Conservation (phyloP, 2,113 vertebrate genomes). For the Phalacrocorax carbo region DNA sequence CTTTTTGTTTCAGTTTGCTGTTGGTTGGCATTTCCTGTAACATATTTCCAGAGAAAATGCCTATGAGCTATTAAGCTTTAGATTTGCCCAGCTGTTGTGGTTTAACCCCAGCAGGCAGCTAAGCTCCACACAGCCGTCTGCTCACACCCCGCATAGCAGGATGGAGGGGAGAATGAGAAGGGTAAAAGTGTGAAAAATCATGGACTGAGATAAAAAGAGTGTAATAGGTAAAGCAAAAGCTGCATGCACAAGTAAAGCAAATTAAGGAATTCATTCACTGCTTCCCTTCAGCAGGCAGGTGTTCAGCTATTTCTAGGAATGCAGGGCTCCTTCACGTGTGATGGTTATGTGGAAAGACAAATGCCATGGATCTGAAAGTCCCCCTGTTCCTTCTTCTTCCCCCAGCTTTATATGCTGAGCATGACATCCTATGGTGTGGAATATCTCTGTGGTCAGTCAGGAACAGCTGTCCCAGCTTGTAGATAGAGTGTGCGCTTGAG, state of each 20-base stretch:
- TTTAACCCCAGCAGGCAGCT: background rate
- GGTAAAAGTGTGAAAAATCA: background rate
- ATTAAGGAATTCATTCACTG: background rate
- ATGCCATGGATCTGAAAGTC: background rate
- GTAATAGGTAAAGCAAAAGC: background rate
- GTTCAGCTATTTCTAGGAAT: background rate
- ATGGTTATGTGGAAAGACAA: background rate
- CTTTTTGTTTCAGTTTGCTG: background rate
- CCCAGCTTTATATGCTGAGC: background rate
- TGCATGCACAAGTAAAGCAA: background rate
- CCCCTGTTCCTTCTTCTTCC: background rate
- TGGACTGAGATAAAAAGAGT: background rate
- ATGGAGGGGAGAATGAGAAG: background rate
- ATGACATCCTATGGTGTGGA: background rate
- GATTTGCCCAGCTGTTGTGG: background rate
- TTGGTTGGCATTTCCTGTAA: background rate
- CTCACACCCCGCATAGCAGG: background rate
- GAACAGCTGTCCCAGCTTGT: background rate
- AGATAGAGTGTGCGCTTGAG: background rate
- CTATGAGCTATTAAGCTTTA: background rate
- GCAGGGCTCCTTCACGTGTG: fast-evolving
- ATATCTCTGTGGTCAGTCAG: background rate
- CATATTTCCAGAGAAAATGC: background rate
- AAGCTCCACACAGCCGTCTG: fast-evolving
- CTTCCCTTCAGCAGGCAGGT: background rate